Base-by-base conservation (phyloP, 1,140 invertebrate species). In the Paralvinella palmiformis region DNA sequence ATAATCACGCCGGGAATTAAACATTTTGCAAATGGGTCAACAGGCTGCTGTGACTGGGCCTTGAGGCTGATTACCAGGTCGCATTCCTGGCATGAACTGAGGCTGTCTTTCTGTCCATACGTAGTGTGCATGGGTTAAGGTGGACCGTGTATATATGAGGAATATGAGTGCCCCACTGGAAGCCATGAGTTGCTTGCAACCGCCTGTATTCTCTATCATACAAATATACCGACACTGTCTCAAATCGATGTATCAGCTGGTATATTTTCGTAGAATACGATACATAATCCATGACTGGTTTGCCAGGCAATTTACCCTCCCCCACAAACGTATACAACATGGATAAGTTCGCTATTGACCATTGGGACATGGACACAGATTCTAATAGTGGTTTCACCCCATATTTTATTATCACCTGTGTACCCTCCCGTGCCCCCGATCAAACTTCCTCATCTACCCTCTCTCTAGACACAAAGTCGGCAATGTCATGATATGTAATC, bases 361-460 rank as follows among this genome's bases (percentile, higher is more conserved):
- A 48, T 24, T 48, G 45, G 45, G 45, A 48, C 45, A 48, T n/a
- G 45, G 45, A 48, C 27, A 48, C 27, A n/a, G 45, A 48, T 22
- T 48, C 45, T 48, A 48, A 48, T 48, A 22, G 20, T 15, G 45
- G 45, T 48, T 48, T 48, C 5, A 24, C 45, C 45, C 45, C 45
- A 48, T 5, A 48, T 48, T 48, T 48, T 22, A 48, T 3, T n/a
- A 48, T 24, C 27, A 48, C 13, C 45, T 48, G 45, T 24, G 45
- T 48, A 48, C 45, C 45, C 13, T 48, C 45, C 45, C 15, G 13
- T 24, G 45, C 45, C 27, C 45, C 45, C n/a, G 45, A 48, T 48
- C 20, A 22, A 48, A 48, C 45, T 24, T 48, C 45, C 27, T 48
- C 45, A n/a, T 48, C 45, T 24, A 48, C 45, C 45, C 27, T 4